A percentile compares a stretch with the other conserved stretches of the same genome.
Conservation (phyloP, 2,113 vertebrate species). For the Calcarius ornatus region DNA sequence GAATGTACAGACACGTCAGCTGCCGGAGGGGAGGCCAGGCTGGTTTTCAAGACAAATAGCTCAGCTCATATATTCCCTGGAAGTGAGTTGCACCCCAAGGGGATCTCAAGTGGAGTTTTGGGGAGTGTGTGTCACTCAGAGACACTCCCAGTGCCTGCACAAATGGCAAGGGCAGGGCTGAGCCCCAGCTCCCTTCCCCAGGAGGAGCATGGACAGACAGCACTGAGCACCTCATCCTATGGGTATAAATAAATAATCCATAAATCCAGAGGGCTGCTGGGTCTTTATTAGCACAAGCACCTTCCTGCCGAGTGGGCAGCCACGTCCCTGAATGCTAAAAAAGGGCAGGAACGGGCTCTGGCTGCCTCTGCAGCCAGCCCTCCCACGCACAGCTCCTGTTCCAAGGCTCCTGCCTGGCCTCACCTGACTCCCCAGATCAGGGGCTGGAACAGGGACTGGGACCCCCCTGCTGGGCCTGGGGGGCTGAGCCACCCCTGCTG, state of each 20-base stretch:
- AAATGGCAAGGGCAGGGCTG: not conserved
- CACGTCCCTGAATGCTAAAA: not conserved
- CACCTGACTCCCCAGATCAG: not conserved
- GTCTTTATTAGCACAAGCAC: not conserved
- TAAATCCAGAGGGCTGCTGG: not conserved
- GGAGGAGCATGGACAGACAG: not conserved
- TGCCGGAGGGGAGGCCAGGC: not conserved
- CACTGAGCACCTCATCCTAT: not conserved
- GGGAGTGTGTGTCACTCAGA: not conserved
- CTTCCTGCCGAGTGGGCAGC: not conserved
- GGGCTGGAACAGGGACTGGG: fast-evolving
- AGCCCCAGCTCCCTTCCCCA: not conserved
- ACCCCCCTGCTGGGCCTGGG: not conserved
- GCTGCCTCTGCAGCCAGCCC: not conserved
- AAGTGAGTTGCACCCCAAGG: not conserved
- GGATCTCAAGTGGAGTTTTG: not conserved
- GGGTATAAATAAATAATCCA: not conserved
- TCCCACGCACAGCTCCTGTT: not conserved
- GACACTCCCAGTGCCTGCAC: not conserved
- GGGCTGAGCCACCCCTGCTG: not conserved
- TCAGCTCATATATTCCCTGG: not conserved
- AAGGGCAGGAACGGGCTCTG: not conserved
- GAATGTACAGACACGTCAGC: not conserved
- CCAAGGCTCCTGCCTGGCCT: not conserved
- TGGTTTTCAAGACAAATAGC: not conserved